Base-by-base conservation (phyloP, 2,113 vertebrate genomes). In the Phodopus roborovskii region DNA sequence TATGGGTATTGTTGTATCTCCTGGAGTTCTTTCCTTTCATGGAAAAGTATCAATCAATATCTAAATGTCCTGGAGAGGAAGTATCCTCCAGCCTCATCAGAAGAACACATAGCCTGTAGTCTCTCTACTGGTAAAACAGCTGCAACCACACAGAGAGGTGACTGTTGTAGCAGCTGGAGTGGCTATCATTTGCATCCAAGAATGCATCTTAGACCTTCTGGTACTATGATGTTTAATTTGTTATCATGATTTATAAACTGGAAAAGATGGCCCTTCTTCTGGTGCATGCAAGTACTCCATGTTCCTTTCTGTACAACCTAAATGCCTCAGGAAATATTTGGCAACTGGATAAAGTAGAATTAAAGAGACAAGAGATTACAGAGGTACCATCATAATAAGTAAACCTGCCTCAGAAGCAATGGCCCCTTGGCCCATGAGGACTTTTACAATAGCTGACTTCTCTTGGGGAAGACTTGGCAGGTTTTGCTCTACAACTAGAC, bases 301-400 rank as follows among this genome's bases (percentile, higher is more conserved):
- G 64, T 94, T 0, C 95, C 95, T 98, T 89, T 96, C 96, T 93
- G 74, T 95, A 93, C 95, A 98, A 97, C 98, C 97, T 83, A 91
- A 88, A 97, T 85, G 96, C 96, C 71, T 97, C 97, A 90, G 97
- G 97, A 97, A 97, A 95, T 87, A 96, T 97, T 97, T 98, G 91
- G 97, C 98, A 98, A 98, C 98, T 98, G 97, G 97, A 98, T 98
- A 97, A 97, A 98, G 97, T 97, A 94, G 95, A 98, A 97, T 97
- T 94, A 98, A 98, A 98, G 96, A 98, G 98, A 98, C 97, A 97
- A 90, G 94, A 86, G 90, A 7, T 97, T 97, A 98, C 97, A 98
- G 97, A 97, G 96, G 97, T 98, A 97, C 96, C 98, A 98, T 97
- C 98, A 97, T 96, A 97, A 96, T 98, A 96, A 98, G 95, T 89